Evolutionary conservation across 1,140 invertebrate genomes (phyloP), one percentile per base, ranked within the genome.

Genomic region (Drosophila guanche): DNA sequence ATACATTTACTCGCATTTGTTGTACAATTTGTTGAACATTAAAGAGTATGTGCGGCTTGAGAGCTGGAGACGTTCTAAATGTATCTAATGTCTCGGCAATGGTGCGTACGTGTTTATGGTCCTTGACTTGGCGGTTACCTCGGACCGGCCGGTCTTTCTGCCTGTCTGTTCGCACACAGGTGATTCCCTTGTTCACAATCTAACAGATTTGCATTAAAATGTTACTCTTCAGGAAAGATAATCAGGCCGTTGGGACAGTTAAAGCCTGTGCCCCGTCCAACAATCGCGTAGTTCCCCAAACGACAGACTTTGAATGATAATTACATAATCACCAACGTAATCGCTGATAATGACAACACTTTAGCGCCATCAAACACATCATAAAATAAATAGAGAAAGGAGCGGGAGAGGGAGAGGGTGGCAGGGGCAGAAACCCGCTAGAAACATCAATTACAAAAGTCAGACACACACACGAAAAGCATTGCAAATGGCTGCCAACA

Each of bases 271-370:
- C 47, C 46, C 67, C 54, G 40, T 20, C 16, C 47, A 12, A 29
- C 55, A 48, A 68, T 68, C 43, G 43, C 12, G 20, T 46, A 41
- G 29, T n/a, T 33, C 40, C n/a, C n/a, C 43, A 6, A 3, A 3
- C 4, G 27, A 47, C 20, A 25, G 27, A 58, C 29, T 16, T 20
- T 23, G 16, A 43, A 29, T 37, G 45, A 73, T 85, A 77, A 81
- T 85, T 80, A 78, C 65, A 73, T 69, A 84, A 84, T 76, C 59
- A 63, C 76, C 51, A 46, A 52, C 45, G 59, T 66, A 76, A 85
- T 81, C 63, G 83, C 66, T 65, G 69, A 85, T 86, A 88, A 85
- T 85, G 63, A 70, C 74, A 78, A 75, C 81, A 81, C 69, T 81
- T 86, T 85, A 86, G 72, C 77, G 53, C 53, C 65, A 75, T 66